These are phyloP conservation scores for Micropoecilia bifurca DNA, from an alignment of 2,797 vertebrate species.

Conservation along the genomic window DNA sequence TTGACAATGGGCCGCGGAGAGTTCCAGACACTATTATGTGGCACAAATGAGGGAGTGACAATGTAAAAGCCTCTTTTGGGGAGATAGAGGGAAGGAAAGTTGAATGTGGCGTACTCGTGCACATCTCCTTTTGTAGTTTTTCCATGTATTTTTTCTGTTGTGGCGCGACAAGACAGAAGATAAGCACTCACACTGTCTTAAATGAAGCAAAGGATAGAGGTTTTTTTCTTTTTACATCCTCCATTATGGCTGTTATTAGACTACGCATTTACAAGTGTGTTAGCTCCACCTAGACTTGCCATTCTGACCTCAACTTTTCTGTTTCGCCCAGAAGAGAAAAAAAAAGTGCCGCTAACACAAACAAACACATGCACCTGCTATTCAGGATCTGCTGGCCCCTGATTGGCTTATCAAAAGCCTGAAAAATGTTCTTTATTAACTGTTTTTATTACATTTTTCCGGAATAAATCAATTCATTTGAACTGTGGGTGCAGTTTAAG, in stretches of 20 bases:
- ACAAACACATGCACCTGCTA: slow-evolving; percentile 31
- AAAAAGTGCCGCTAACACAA: slow-evolving; percentile 28
- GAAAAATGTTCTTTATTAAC: slow-evolving; percentile 39
- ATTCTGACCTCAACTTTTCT: slow-evolving; percentile 34
- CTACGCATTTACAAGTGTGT: slow-evolving; percentile 36
- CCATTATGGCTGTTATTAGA: slow-evolving; percentile 53
- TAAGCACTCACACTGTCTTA: slow-evolving; percentile 69
- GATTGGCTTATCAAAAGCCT: slow-evolving; percentile 34
- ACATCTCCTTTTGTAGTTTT: slow-evolving; percentile 68
- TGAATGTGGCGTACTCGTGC: slow-evolving; percentile 75
- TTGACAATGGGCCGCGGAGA: slow-evolving; percentile 80
- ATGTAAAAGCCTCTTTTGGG: slow-evolving; percentile 78
- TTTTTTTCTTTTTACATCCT: slow-evolving; percentile 38
- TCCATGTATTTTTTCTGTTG: slow-evolving; percentile 53
- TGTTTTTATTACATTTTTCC: slow-evolving; percentile 29
- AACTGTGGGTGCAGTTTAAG: slow-evolving; percentile 37
- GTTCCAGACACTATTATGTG: slow-evolving; percentile 82
- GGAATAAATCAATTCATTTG: slow-evolving; percentile 42
- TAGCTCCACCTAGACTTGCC: slow-evolving; percentile 20
- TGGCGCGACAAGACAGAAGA: slow-evolving; percentile 74
- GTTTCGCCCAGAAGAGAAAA: slow-evolving; percentile 15
- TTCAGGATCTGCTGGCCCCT: slow-evolving; percentile 11
- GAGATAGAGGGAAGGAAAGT: slow-evolving; percentile 73
- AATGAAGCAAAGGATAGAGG: slow-evolving; percentile 66
- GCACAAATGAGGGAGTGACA: slow-evolving; percentile 77